phyloP scores from a whole-genome alignment of 2,888 invertebrate genomes.

The Leucophenga montana region DNA sequence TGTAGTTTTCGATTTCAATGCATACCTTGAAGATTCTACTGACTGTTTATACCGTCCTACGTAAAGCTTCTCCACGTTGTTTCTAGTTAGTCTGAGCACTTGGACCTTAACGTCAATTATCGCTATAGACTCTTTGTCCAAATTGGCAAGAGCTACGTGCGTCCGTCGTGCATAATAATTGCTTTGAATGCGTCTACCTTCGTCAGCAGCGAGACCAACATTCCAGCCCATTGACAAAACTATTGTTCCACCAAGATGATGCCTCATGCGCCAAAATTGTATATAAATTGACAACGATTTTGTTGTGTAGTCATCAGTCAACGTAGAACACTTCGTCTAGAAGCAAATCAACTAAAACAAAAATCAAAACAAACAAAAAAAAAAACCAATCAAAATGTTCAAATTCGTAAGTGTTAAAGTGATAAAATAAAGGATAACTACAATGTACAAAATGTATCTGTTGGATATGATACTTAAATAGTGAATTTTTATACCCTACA shows the following conservation, averaged over 20 bases:
- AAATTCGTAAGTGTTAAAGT: constrained; percentile 69
- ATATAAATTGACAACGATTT: constrained; percentile 55
- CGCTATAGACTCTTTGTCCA: constrained; percentile 36
- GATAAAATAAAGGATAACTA: background rate
- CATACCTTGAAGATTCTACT: background rate
- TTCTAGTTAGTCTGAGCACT: too few relatives aligned
- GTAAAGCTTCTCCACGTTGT: too few relatives aligned
- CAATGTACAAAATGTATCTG: background rate
- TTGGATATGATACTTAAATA: constrained; percentile 1
- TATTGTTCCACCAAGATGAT: constrained; percentile 26
- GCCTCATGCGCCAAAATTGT: constrained; percentile 25
- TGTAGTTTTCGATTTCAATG: constrained; percentile 20
- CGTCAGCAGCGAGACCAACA: constrained; percentile 31
- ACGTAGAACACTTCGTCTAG: constrained; percentile 52
- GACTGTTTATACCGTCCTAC: too few relatives aligned
- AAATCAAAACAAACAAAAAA: constrained; percentile 32
- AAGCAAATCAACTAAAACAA: constrained; percentile 35
- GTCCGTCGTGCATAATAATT: constrained; percentile 49
- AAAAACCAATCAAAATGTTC: constrained; percentile 65
- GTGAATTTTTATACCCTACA: constrained; percentile 30
- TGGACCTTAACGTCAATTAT: constrained; percentile 54
- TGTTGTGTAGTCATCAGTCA: constrained; percentile 58
- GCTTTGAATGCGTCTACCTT: constrained; percentile 36
- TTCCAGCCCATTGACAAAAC: constrained; percentile 26
- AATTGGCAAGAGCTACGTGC: constrained; percentile 41